Evolutionary conservation across 1,140 invertebrate species (phyloP), one percentile per base, ranked within the genome.

Genomic region (Drosophila pachea): DNA sequence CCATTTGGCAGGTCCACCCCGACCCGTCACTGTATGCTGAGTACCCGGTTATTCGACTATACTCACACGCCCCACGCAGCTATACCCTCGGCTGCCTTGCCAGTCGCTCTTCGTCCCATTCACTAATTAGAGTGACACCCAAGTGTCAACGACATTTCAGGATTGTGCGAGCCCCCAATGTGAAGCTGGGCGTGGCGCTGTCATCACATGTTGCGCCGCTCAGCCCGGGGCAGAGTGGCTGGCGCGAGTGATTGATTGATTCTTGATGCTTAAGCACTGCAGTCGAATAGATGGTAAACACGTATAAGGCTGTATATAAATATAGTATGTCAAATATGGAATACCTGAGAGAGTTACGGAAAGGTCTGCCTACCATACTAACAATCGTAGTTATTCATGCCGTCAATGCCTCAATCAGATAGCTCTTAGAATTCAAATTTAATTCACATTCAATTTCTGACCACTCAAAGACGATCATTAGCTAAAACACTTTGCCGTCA

Each of bases 401-500:
- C 1, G 5, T 40, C 2, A 31, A 11, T 33, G 11, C 11, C 5
- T 35, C 45, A 48, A 60, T 49, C 33, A 22, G 22, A 49, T 49
- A 49, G 11, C 2, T 12, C 48, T 49, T 45, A 49, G 9, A 49
- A 38, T 16, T 14, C 45, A 49, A 65, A 64, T n/a, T 22, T 16
- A 63, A 54, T 53, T 40, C 8, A 14, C 7, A 14, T 49, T 52
- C 47, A 5, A 11, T n/a, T 2, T n/a, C 31, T 8, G 8, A 5
- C 33, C 22, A 35, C 53, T 5, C 11, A 42, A 16, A 49, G 66
- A 70, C 22, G 22, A 71, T 81, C 78, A 81, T 82, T 81, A 82
- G 45, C 54, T 50, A 74, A 82, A 82, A 78, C 78, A 78, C 71
- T 82, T 82, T 77, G 78, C 66, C 74, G 50, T 83, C 71, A 42